A percentile compares a stretch with the other conserved stretches of the same genome.
Evolutionary conservation across 2,888 invertebrate genomes (phyloP).

Genomic region (Melieria crassipennis): DNA sequence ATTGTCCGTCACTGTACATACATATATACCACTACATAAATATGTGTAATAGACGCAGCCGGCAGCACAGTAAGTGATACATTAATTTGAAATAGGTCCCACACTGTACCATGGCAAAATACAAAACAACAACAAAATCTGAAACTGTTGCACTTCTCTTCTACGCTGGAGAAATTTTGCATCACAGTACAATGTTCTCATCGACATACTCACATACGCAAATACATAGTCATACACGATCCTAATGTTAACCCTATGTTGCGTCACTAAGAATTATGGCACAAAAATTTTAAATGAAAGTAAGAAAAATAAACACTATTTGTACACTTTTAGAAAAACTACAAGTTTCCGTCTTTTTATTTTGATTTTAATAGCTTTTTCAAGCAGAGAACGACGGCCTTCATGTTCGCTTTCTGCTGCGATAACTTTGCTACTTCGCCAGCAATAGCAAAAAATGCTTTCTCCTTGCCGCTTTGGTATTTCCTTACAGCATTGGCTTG

Average conservation of each 20-base stretch:
- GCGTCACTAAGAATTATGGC: too few species aligned
- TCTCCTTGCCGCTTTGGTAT: conserved; percentile 76
- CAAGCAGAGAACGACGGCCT: conserved; percentile 70
- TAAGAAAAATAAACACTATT: not conserved
- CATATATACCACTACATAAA: too few species aligned
- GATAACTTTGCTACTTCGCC: conserved; percentile 72
- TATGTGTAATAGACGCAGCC: too few species aligned
- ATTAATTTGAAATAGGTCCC: not conserved
- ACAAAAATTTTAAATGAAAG: too few species aligned
- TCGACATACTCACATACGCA: not conserved
- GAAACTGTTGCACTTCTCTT: conserved; percentile 59
- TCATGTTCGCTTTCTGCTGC: conserved; percentile 76
- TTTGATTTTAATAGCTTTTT: conserved; percentile 59
- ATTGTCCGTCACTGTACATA: too few species aligned
- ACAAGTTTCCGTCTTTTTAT: conserved; percentile 4
- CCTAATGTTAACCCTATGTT: conserved; percentile 5
- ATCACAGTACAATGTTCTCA: conserved; percentile 48
- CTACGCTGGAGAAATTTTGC: conserved; percentile 47
- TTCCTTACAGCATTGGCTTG: conserved; percentile 75
- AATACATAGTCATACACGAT: conserved; percentile 13
- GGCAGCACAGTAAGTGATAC: not conserved
- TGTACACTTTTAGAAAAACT: conserved; percentile 21
- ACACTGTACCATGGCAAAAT: not conserved
- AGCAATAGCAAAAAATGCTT: conserved; percentile 74
- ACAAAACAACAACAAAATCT: not conserved